Conservation (phyloP, 2,113 vertebrate genomes). For the Psittacus erithacus region DNA sequence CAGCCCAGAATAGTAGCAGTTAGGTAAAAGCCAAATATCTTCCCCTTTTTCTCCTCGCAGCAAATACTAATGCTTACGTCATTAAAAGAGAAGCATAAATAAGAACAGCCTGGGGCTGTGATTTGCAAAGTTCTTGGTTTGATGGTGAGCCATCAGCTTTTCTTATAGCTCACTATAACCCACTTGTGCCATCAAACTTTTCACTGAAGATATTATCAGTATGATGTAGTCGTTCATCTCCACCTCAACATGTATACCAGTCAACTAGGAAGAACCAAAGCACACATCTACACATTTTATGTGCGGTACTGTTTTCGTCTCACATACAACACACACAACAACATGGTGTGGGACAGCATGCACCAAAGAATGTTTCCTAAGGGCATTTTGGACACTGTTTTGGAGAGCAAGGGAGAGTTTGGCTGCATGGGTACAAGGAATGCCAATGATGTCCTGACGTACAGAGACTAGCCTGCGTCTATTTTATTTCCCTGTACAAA, state of each 20-base stretch:
- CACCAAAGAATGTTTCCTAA: not conserved
- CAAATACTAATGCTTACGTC: conserved; percentile 20
- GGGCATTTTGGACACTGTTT: not conserved
- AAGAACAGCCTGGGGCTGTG: conserved; percentile 25
- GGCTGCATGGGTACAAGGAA: not conserved
- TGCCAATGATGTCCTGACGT: not conserved
- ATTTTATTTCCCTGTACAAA: fast-evolving
- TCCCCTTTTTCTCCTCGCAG: conserved; percentile 8
- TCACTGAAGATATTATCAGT: not conserved
- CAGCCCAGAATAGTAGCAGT: conserved; percentile 25
- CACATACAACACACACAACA: fast-evolving
- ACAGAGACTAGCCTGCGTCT: not conserved
- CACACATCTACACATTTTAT: fast-evolving
- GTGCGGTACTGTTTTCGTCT: not conserved
- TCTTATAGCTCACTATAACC: not conserved
- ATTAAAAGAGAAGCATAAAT: conserved; percentile 19
- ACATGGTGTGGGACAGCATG: fast-evolving
- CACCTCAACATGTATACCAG: not conserved
- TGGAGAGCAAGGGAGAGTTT: not conserved
- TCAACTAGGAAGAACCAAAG: not conserved
- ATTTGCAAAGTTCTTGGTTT: conserved; percentile 7
- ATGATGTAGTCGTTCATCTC: not conserved
- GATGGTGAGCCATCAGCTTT: not conserved
- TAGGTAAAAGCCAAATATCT: conserved; percentile 48
- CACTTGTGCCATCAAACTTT: not conserved